phyloP scores from a whole-genome alignment of 2,888 invertebrate species.

The Drosophila neotestacea region DNA sequence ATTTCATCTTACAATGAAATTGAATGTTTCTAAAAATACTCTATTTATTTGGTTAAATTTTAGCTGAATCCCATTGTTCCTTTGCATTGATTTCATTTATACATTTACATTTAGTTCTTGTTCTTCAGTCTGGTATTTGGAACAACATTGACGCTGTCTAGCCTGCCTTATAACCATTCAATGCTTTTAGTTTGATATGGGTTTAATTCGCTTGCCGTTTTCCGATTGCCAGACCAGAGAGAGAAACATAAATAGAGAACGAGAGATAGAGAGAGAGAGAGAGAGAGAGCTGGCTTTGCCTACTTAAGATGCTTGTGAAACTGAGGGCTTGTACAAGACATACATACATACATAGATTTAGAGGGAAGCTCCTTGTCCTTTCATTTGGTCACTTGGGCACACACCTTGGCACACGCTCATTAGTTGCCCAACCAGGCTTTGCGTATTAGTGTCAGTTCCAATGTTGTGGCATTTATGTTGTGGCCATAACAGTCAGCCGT shows the following conservation, averaged over 20 bases:
- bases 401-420: constrained; percentile 68
- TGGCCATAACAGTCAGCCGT: constrained; percentile 33
- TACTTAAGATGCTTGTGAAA: constrained; percentile 17
- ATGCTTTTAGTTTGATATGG: constrained; percentile 71
- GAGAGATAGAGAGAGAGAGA: neutral
- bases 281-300: neutral
- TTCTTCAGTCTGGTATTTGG: constrained; percentile 25
- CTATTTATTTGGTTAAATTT: neutral
- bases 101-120: constrained; percentile 24
- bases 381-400: constrained; percentile 29
- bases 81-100: constrained; percentile 4
- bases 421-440: constrained; percentile 72
- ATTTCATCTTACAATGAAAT: no score
- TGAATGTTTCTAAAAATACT: no score
- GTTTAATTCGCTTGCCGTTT: constrained; percentile 60
- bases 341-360: constrained; percentile 23
- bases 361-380: constrained; percentile 14
- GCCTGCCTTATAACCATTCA: constrained; percentile 65
- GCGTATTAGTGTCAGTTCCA: constrained; percentile 75
- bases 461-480: constrained; percentile 70
- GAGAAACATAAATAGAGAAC: neutral
- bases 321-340: constrained; percentile 32
- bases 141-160: constrained; percentile 50
- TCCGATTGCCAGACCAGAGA: neutral
- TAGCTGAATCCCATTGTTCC: constrained; percentile 12